Evolutionary conservation across 2,797 vertebrate genomes (phyloP).

Genomic region (Garrulus glandarius): DNA sequence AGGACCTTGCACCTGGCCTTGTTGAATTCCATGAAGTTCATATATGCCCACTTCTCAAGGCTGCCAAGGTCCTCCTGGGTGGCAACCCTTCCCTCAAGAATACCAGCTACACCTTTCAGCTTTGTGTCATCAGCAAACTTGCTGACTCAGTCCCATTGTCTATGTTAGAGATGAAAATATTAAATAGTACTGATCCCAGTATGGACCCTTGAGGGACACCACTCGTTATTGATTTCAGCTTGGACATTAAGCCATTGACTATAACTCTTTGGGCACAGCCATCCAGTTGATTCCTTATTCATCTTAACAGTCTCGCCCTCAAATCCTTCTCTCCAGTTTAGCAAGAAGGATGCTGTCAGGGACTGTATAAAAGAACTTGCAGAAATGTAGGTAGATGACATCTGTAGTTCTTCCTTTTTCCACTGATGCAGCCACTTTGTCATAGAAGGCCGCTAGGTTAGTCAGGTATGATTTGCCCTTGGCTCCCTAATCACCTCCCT

Average conservation of each 20-base stretch:
- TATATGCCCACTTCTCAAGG: neutral
- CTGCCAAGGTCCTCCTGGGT: neutral
- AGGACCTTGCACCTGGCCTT: neutral
- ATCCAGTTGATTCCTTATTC: neutral
- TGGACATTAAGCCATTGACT: neutral
- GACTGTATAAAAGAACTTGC: fast-evolving
- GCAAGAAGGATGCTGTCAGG: neutral
- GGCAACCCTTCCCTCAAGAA: neutral
- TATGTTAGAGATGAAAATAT: neutral
- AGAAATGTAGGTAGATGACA: neutral
- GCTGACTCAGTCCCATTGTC: neutral
- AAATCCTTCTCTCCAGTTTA: neutral
- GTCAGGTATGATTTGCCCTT: neutral
- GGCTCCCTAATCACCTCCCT: neutral
- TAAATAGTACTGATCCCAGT: neutral
- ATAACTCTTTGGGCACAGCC: neutral
- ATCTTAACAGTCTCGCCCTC: neutral
- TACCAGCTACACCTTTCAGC: neutral
- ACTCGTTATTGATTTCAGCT: neutral
- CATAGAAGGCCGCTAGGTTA: neutral
- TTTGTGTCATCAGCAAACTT: neutral
- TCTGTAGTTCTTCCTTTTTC: neutral
- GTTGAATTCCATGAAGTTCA: neutral
- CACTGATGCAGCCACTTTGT: neutral
- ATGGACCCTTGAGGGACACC: neutral